A percentile compares a stretch with the other conserved stretches of the same genome.
phyloP scores from a whole-genome alignment of 1,140 invertebrate genomes.

The Neodiprion pinetum region DNA sequence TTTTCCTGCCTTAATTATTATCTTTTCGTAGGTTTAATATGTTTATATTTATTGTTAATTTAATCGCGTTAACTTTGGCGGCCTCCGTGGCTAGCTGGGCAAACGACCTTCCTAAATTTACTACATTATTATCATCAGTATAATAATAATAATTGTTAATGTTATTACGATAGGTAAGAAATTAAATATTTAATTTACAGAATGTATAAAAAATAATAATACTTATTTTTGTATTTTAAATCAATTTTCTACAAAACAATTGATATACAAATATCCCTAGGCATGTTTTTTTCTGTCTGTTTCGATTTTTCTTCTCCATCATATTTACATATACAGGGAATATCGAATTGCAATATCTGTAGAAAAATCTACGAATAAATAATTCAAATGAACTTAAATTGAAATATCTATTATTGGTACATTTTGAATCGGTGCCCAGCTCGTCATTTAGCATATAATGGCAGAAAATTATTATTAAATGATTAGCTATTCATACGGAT shows the following conservation, averaged over 20 bases:
- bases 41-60: neutral
- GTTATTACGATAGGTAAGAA: slow-evolving; percentile 10
- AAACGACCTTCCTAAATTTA: neutral
- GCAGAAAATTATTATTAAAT: neutral
- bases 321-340: neutral
- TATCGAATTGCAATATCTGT: slow-evolving; percentile 1
- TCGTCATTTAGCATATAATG: slow-evolving; percentile 6
- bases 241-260: neutral
- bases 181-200: slow-evolving; percentile 28
- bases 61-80: slow-evolving; percentile 11
- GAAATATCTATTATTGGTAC: neutral
- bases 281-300: neutral
- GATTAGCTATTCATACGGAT: neutral
- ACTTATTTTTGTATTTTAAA: slow-evolving; percentile 24
- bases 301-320: neutral
- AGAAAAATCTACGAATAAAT: slow-evolving; percentile 1
- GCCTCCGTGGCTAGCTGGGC: slow-evolving; percentile 16
- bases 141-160: neutral
- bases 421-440: slow-evolving; percentile 13
- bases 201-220: slow-evolving; percentile 47
- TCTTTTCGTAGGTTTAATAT: neutral
- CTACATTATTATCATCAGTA: neutral
- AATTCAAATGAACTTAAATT: neutral
- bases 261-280: neutral
- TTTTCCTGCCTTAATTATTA: neutral